Percentiles rank a stretch among this genome's conserved stretches.
Evolutionary conservation across 2,797 vertebrate species (phyloP).

Genomic region (Clamator glandarius): DNA sequence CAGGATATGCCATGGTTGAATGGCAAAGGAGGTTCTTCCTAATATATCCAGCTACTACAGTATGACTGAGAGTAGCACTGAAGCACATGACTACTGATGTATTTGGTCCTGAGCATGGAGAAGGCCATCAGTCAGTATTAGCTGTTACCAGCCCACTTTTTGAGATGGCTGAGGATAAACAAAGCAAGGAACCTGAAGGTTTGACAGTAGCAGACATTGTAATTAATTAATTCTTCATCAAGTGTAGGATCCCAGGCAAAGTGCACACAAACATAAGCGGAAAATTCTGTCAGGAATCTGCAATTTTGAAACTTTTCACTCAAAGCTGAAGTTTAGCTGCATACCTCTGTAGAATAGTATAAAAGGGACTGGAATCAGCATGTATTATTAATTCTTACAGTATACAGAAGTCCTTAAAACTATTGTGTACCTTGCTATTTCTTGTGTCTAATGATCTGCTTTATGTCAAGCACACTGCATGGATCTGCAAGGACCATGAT

Average conservation of each 20-base stretch:
- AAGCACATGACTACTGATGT: rapidly evolving
- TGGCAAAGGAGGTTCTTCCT: neutral
- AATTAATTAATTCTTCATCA: neutral
- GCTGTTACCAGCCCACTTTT: neutral
- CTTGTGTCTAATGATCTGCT: neutral
- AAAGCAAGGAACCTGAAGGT: neutral
- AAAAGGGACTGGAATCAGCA: neutral
- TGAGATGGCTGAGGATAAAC: neutral
- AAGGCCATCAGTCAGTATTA: neutral
- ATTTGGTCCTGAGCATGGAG: neutral
- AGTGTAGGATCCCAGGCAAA: rapidly evolving
- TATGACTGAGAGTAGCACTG: neutral
- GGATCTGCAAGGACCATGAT: neutral
- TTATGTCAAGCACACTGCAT: neutral
- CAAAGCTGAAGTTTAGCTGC: neutral
- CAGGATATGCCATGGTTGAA: neutral
- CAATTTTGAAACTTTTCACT: neutral
- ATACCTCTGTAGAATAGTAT: neutral
- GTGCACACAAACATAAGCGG: neutral
- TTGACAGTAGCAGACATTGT: neutral
- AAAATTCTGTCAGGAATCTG: neutral
- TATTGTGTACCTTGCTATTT: neutral
- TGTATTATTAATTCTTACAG: neutral
- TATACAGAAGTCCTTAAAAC: neutral
- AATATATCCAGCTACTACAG: neutral